Evolutionary conservation across 2,113 vertebrate species (phyloP), one percentile per base, ranked within the genome.

Genomic region (Capra hircus): DNA sequence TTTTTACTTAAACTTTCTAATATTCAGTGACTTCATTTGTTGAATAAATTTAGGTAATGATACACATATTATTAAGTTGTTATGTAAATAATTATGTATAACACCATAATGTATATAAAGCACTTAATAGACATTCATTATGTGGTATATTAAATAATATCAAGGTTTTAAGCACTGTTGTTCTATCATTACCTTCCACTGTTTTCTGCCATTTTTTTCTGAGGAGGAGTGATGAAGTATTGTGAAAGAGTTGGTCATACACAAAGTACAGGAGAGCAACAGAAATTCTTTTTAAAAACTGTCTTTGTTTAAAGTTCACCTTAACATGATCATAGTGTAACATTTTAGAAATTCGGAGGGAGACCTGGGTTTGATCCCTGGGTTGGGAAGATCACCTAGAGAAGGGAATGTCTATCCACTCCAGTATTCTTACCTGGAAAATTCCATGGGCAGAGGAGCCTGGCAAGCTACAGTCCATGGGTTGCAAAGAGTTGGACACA

Each of bases 1-100:
- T 90, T 90, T 14, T 71, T 71, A 90, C 36, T 85, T 96, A 67
- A 90, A 2, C 36, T 91, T 94, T 91, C 28, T 83, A 95, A 92
- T 87, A 17, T 93, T 94, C 50, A 93, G 17, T 81, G 45, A 89
- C 43, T 59, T 94, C 30, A 88, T n/a, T 95, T 92, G 81, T 82
- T 95, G 90, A 95, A 48, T 96, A 53, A 92, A 16, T 60, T 96
- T 94, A 91, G 82, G 55, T 93, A 48, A 77, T 88, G 95, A 57
- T 93, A 25, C 19, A 94, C 90, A 67, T 13, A 59, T 81, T 13
- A 80, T 84, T 7, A 88, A 3, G 36, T 94, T 93, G 30, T 40
- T 88, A 36, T 89, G 6, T 85, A 82, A 71, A 27, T 78, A 94
- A 92, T 50, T 90, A 80, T 82, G 5, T 64, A 53, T 45, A 95